Evolutionary conservation across 2,113 vertebrate genomes (phyloP).

Genomic region (Pelmatolapia mariae): DNA sequence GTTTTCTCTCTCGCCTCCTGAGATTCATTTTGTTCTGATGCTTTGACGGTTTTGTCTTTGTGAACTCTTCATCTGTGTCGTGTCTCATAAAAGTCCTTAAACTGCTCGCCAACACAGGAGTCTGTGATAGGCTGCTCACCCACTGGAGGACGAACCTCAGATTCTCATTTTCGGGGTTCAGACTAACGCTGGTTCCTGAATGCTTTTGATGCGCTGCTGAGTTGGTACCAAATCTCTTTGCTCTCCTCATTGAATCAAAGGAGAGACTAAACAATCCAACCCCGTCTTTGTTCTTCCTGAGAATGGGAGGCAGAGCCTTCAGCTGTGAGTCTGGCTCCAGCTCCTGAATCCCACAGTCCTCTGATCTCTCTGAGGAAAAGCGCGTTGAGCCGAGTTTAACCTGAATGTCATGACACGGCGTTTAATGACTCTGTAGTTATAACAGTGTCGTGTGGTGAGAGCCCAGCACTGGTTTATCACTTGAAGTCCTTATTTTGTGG

Average conservation of each 20-base stretch:
- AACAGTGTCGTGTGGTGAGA: not conserved
- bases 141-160: rapidly evolving
- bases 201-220: not conserved
- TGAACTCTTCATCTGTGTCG: not conserved
- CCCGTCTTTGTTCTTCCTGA: not conserved
- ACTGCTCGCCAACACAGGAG: not conserved
- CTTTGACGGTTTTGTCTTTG: not conserved
- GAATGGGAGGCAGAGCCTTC: not conserved
- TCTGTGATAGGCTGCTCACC: not conserved
- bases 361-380: not conserved
- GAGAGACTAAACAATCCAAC: not conserved
- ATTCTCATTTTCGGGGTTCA: not conserved
- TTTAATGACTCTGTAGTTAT: not conserved
- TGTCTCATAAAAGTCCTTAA: not conserved
- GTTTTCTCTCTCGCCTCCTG: not conserved
- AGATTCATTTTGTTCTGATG: not conserved
- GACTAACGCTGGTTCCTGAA: not conserved
- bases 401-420: not conserved
- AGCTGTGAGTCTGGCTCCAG: not conserved
- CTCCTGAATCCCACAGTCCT: not conserved
- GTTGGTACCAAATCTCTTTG: not conserved
- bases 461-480: not conserved
- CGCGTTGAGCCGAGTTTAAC: not conserved
- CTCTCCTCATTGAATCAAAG: not conserved
- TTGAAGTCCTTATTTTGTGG: not conserved